Evolutionary conservation across 2,113 vertebrate genomes (phyloP), one percentile per base, ranked within the genome.

Genomic region (Rhabdornis inornatus): DNA sequence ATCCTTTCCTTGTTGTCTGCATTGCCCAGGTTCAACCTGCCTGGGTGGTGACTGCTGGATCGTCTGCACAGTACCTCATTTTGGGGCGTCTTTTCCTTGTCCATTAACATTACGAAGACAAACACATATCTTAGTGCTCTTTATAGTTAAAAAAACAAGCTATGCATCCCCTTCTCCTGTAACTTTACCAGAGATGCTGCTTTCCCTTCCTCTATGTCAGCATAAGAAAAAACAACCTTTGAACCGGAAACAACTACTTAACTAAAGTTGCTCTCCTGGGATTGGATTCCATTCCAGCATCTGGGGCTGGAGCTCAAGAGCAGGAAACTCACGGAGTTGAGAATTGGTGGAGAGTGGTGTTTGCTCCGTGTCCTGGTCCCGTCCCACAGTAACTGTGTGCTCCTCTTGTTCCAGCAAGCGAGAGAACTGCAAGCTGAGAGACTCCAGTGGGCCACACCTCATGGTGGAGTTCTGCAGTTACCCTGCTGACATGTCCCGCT

Each of bases 401-500:
- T 90, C 33, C 76, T 69, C 15, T 89, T 16, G 69, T 97, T 97
- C 30, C 97, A 99, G 99, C 95, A 98, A 98, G 68, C 95, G 98
- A 57, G 98, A 99, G 82, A 99, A 99, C 90, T 75, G 95, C 95
- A 98, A 97, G 88, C 97, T 97, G 91, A 94, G 89, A 78, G 97
- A 97, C 40, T 94, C 95, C 7, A 94, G 97, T 5, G 57, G 89
- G 64, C 95, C 96, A 55, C 96, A 98, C 66, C 79, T 99, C 40
- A 91, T 57, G 4, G 22, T 99, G 40, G 98, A 99, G 97, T 99
- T 99, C 96, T 99, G 98, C 94, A 98, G 9, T 92, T 99, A 99
- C 84, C 93, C 98, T 2, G 93, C 97, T 16, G 87, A 42, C 78
- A 74, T 98, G 97, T 95, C 96, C 56, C 52, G 11, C 31, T 98